Evolutionary conservation across 2,888 invertebrate genomes (phyloP).

Genomic region (Polyommatus iphigenia): DNA sequence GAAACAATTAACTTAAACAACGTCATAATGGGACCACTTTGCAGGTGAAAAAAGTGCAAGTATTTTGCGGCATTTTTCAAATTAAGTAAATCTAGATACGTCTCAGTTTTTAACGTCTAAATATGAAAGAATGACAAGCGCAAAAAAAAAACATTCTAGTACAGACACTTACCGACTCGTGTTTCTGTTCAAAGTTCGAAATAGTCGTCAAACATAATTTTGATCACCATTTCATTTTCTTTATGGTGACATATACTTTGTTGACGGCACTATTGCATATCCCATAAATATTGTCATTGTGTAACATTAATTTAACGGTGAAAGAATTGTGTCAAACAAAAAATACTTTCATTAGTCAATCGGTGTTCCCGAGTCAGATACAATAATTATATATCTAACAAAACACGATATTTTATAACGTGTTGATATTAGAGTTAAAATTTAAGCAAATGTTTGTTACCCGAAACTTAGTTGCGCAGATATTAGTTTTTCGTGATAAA

Average conservation of each 20-base stretch:
- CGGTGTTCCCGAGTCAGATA: background rate
- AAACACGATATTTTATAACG: background rate
- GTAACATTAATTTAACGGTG: background rate
- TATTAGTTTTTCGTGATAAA: too few species aligned
- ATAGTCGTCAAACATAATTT: too few species aligned
- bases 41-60: background rate
- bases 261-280: background rate
- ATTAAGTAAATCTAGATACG: too few species aligned
- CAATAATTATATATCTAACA: background rate
- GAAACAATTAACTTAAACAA: constrained; percentile 31
- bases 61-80: background rate
- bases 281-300: constrained; percentile 1
- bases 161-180: too few species aligned
- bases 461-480: background rate
- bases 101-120: too few species aligned
- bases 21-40: constrained; percentile 9
- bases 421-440: background rate
- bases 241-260: background rate
- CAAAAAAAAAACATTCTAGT: too few species aligned
- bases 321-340: constrained; percentile 26
- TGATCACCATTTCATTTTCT: too few species aligned
- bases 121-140: too few species aligned
- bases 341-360: constrained; percentile 4
- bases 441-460: background rate
- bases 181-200: too few species aligned